Conservation (phyloP, 30 jellyfish, hydroid and myxozoan genomes). For the Cassiopea andromeda region DNA sequence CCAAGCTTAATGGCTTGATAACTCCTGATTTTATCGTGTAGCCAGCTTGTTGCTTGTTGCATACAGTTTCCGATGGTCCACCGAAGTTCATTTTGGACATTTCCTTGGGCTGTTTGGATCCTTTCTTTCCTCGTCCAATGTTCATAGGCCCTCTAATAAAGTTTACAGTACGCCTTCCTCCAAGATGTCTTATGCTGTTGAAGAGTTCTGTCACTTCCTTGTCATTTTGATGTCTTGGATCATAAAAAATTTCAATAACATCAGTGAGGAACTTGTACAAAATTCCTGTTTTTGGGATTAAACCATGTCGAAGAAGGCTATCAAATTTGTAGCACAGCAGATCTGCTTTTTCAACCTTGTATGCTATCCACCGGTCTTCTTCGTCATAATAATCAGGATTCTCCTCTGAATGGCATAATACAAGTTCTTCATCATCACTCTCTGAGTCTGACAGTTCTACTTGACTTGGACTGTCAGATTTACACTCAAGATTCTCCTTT, state of each 20-base stretch:
- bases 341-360: too few relatives aligned
- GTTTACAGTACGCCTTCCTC: slow-evolving; percentile 42
- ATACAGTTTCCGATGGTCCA: slow-evolving; percentile 34
- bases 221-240: slow-evolving; percentile 41
- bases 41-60: slow-evolving; percentile 39
- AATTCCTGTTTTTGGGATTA: not conserved
- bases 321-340: too few relatives aligned
- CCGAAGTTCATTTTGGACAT: slow-evolving; percentile 23
- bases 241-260: slow-evolving; percentile 7
- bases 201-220: slow-evolving; percentile 35
- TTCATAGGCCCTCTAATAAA: slow-evolving; percentile 47
- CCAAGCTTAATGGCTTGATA: not conserved
- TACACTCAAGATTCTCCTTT: too few relatives aligned
- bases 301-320: too few relatives aligned
- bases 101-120: slow-evolving; percentile 4
- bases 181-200: slow-evolving; percentile 54
- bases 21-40: slow-evolving; percentile 27
- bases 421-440: too few relatives aligned
- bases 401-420: too few relatives aligned
- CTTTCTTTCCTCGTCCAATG: slow-evolving; percentile 40
- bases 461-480: too few relatives aligned
- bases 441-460: too few relatives aligned
- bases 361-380: too few relatives aligned
- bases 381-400: too few relatives aligned
- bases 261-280: slow-evolving; percentile 43